A percentile compares a stretch with the other conserved stretches of the same genome.
phyloP scores from a whole-genome alignment of 2,797 vertebrate species.

The Philypnodon macrostomus region DNA sequence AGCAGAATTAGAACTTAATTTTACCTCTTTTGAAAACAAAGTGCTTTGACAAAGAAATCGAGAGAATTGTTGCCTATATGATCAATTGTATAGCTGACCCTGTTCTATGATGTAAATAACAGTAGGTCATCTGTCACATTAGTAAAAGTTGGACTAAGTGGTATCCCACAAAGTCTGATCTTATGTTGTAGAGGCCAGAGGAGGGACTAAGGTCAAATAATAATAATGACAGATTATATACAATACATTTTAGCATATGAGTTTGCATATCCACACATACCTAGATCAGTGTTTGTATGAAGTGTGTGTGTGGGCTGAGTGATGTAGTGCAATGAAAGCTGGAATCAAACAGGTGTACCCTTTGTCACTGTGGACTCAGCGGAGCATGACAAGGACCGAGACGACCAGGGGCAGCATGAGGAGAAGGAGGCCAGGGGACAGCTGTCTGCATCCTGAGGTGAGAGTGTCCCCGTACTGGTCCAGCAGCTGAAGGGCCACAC shows the following conservation, averaged over 20 bases:
- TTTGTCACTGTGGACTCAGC: conserved; percentile 40
- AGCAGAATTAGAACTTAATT: no score
- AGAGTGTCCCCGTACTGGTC: conserved; percentile 72
- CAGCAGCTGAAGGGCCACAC: conserved; percentile 79
- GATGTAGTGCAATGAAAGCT: conserved; percentile 21
- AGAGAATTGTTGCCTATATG: no score
- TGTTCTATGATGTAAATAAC: no score
- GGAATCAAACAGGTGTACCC: conserved; percentile 23
- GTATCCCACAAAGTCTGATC: no score
- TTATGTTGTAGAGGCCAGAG: no score
- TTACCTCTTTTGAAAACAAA: no score
- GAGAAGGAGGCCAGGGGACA: conserved; percentile 40
- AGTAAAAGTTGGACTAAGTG: no score
- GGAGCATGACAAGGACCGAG: conserved; percentile 29
- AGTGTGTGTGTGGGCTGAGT: conserved; percentile 1
- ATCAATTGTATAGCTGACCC: no score
- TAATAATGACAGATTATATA: no score
- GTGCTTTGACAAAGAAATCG: neutral
- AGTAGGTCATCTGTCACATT: no score
- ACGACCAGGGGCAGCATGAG: conserved; percentile 52
- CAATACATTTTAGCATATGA: no score
- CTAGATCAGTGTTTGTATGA: conserved; percentile 3
- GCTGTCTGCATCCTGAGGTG: conserved; percentile 46
- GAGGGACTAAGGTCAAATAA: no score
- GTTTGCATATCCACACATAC: neutral